A percentile compares a stretch with the other conserved stretches of the same genome.
These are phyloP conservation scores for Galeopterus variegatus DNA, from an alignment of 2,113 vertebrate genomes.

Conservation along the genomic window DNA sequence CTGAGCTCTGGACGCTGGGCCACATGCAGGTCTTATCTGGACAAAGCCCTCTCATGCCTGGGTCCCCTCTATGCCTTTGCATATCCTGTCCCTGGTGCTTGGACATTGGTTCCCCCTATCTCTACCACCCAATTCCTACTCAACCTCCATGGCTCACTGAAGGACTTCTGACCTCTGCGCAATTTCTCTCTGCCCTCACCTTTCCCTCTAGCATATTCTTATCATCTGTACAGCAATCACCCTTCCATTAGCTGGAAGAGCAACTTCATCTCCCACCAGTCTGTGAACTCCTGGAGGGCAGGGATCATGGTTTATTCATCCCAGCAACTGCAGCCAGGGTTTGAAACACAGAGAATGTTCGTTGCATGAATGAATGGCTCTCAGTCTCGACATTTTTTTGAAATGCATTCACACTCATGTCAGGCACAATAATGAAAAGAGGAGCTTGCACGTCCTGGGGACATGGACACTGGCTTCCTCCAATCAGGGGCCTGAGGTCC, in stretches of 20 bases:
- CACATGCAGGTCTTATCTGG: neutral
- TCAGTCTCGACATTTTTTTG: neutral
- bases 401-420: neutral
- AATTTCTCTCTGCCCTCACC: neutral
- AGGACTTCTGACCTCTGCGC: neutral
- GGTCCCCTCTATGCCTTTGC: neutral
- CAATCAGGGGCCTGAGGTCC: too few relatives aligned
- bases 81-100: neutral
- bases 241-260: neutral
- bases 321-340: neutral
- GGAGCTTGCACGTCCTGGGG: neutral
- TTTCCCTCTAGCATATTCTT: neutral
- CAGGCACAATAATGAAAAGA: neutral
- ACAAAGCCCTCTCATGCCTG: neutral
- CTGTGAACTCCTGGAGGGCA: neutral
- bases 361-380: neutral
- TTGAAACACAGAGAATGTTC: neutral
- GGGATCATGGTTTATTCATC: neutral
- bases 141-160: neutral
- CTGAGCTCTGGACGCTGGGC: neutral
- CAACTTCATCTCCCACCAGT: neutral
- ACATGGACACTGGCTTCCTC: neutral
- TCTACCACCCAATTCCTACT: neutral
- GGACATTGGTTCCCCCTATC: neutral
- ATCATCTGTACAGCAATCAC: neutral